A percentile compares a stretch with the other conserved stretches of the same genome.
phyloP scores from a whole-genome alignment of 2,113 vertebrate species.

The Corapipo altera region DNA sequence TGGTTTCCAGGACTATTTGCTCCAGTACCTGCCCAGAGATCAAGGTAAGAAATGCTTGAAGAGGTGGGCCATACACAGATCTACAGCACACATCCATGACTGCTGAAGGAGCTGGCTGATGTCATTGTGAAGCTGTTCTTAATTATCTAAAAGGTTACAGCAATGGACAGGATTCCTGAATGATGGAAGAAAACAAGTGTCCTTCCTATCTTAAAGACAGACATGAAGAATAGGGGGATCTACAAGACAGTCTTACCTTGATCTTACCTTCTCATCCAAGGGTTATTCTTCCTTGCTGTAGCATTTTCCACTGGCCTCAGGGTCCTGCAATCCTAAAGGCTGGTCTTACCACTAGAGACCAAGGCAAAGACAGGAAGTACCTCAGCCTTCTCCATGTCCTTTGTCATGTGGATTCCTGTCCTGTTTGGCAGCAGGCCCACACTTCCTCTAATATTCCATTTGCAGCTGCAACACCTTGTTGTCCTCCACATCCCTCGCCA shows the following conservation, averaged over 20 bases:
- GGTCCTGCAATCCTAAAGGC: background rate
- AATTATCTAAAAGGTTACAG: no score
- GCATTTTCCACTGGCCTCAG: background rate
- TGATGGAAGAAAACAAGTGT: no score
- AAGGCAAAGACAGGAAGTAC: background rate
- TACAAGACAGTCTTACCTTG: background rate
- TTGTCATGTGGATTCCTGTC: background rate
- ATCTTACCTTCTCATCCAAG: background rate
- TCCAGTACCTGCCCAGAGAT: background rate
- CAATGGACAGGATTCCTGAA: no score
- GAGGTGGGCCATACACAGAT: no score
- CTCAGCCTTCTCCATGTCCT: background rate
- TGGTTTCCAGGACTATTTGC: background rate
- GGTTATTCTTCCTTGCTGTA: background rate
- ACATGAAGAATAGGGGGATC: no score
- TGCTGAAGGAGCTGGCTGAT: no score
- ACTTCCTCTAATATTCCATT: background rate
- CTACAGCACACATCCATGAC: no score
- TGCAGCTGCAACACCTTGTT: background rate
- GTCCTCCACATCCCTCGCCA: background rate
- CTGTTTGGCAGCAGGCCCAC: rapidly evolving
- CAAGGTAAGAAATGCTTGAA: background rate
- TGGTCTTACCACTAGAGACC: background rate
- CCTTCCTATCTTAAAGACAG: no score
- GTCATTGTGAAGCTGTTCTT: no score